These are phyloP conservation scores for Masticophis lateralis DNA, from an alignment of 2,797 vertebrate species.

Conservation along the genomic window DNA sequence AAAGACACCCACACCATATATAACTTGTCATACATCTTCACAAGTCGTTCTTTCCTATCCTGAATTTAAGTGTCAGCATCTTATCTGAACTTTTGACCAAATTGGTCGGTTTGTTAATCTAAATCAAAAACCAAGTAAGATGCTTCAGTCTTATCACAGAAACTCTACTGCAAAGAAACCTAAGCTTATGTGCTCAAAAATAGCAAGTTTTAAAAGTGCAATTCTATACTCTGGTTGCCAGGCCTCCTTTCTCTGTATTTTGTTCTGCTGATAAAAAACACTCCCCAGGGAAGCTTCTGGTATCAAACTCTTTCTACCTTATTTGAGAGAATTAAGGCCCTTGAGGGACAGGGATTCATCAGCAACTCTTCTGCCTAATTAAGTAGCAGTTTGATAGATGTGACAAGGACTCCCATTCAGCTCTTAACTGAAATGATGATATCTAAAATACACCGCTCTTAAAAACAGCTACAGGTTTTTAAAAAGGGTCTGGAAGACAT, in stretches of 20 bases:
- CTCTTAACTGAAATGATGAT: slow-evolving; percentile 28
- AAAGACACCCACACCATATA: background rate
- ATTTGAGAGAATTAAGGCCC: slow-evolving; percentile 28
- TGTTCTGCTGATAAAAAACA: background rate
- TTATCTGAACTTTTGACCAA: slow-evolving; percentile 16
- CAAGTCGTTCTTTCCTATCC: background rate
- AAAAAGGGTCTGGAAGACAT: background rate
- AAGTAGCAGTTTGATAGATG: slow-evolving; percentile 22
- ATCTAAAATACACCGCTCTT: slow-evolving; percentile 19
- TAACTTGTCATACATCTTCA: background rate
- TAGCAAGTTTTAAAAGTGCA: background rate
- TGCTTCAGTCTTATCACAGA: background rate
- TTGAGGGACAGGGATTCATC: slow-evolving; percentile 33
- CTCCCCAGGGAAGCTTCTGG: slow-evolving; percentile 13
- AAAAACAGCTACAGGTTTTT: slow-evolving; percentile 4
- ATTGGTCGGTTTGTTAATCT: slow-evolving; percentile 11
- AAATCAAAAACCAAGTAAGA: slow-evolving; percentile 1
- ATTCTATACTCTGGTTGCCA: background rate
- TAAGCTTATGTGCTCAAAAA: background rate
- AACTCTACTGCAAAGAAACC: slow-evolving; percentile 8
- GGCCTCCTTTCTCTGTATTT: slow-evolving; percentile 20
- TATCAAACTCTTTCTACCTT: slow-evolving; percentile 9
- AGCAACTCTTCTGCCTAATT: slow-evolving; percentile 36
- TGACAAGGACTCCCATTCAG: slow-evolving; percentile 35
- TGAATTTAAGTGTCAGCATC: slow-evolving; percentile 4